Base-by-base conservation (phyloP, 2,113 vertebrate species). In the Aepyceros melampus region DNA sequence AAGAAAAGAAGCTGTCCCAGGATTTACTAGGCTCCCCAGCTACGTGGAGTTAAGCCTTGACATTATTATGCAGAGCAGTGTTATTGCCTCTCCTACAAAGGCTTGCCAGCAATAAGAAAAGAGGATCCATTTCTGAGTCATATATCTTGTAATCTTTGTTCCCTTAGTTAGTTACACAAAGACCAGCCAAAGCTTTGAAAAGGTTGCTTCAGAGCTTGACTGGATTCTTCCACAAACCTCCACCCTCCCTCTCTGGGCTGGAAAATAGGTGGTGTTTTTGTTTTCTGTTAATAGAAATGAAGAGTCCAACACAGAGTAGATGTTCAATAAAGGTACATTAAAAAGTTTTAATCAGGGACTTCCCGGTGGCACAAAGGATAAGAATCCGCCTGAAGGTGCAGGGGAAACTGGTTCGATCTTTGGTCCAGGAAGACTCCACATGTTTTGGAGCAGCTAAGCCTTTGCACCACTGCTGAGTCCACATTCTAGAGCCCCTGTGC, bases 151-250 rank as follows among this genome's bases (percentile, higher is more conserved):
- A 89, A 96, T 81, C 64, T n/a, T 81, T 47, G 51, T 81, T 97
- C 53, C 58, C 64, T 85, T 90, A 82, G 85, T 94, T 95, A 96
- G 85, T 94, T 95, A 96, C 76, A 84, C 33, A 91, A 79, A 88
- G 67, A 89, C 33, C n/a, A 97, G 91, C 58, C 76, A 85, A 92
- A 74, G 40, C 64, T 94, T 81, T 84, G 45, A 92, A 85, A 88
- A 89, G 19, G 2, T 31, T 89, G 29, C 85, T 97, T 83, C 88
- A 89, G 51, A 94, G 58, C 71, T 58, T 36, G n/a, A 49, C 14
- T 89, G 62, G 62, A 94, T 79, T 89, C 78, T 86, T 89, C 45
- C n/a, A 79, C 33, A 89, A 64, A 88, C 55, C 43, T 87, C 64
- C 25, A 84, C 11, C 36, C 31, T 82, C n/a, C 43, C 16, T 67